Evolutionary conservation across 2,888 invertebrate genomes (phyloP).

Genomic region (Nephrocerus scutellatus): DNA sequence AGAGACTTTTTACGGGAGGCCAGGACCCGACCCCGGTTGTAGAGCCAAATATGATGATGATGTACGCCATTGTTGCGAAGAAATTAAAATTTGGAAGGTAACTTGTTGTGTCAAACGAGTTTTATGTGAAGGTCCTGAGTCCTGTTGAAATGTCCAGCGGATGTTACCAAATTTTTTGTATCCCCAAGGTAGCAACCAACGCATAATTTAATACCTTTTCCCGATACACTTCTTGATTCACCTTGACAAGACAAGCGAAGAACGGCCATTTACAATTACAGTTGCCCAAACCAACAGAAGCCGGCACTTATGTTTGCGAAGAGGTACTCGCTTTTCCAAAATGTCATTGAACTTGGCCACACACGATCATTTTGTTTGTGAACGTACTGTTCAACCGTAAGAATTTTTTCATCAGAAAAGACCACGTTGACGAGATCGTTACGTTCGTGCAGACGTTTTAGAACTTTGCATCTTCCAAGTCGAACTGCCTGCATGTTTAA

Average conservation of each 20-base stretch:
- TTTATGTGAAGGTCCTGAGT: constrained; percentile 1
- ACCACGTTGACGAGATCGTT: not conserved
- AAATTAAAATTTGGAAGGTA: too few relatives aligned
- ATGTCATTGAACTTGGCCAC: too few relatives aligned
- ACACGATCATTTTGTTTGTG: constrained; percentile 6
- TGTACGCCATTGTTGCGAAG: too few relatives aligned
- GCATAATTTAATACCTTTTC: not conserved
- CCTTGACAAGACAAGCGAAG: not conserved
- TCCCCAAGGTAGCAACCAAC: not conserved
- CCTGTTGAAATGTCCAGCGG: constrained; percentile 4
- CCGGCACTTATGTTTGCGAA: too few relatives aligned
- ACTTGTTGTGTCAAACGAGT: constrained; percentile 2
- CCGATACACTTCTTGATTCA: not conserved
- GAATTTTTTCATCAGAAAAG: not conserved
- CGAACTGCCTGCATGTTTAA: too few relatives aligned
- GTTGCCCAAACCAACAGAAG: not conserved
- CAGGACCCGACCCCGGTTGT: too few relatives aligned
- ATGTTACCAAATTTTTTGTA: not conserved
- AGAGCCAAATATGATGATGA: too few relatives aligned
- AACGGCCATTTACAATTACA: not conserved
- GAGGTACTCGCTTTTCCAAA: too few relatives aligned
- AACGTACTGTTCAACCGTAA: not conserved
- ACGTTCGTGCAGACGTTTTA: constrained; percentile 5
- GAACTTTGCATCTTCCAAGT: constrained; percentile 4
- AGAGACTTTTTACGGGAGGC: too few relatives aligned